A percentile compares a stretch with the other conserved stretches of the same genome.
phyloP scores from a whole-genome alignment of 2,113 vertebrate species.

The Sinocyclocheilus grahami region DNA sequence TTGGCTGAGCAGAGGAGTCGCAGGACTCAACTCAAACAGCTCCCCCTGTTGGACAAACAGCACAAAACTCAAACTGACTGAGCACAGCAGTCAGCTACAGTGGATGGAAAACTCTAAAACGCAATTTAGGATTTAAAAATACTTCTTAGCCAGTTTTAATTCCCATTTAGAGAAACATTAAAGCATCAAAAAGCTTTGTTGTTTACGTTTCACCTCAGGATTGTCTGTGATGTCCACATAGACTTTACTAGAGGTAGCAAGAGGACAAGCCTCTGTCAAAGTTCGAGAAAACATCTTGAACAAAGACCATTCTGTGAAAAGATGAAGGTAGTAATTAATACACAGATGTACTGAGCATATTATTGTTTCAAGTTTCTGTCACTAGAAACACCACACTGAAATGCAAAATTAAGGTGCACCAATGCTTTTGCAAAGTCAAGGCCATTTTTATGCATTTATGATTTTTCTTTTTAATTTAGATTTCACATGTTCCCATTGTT shows the following conservation, averaged over 20 bases:
- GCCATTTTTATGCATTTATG: neutral
- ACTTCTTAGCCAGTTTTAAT: neutral
- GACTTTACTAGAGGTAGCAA: slow-evolving; percentile 91
- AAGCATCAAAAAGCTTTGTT: neutral
- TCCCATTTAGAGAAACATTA: neutral
- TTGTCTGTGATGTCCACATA: slow-evolving; percentile 89
- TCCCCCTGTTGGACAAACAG: slow-evolving; percentile 78
- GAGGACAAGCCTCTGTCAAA: slow-evolving; percentile 89
- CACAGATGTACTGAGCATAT: neutral
- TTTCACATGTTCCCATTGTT: neutral
- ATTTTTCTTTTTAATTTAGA: neutral
- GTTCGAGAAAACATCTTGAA: slow-evolving; percentile 98
- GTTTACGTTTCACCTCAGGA: slow-evolving; percentile 77
- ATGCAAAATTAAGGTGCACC: neutral
- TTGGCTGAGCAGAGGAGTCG: slow-evolving; percentile 75
- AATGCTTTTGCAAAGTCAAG: neutral
- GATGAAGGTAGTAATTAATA: neutral
- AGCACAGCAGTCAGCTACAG: neutral
- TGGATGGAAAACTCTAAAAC: neutral
- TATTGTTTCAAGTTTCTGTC: neutral
- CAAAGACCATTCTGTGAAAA: slow-evolving; percentile 90
- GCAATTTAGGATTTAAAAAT: neutral
- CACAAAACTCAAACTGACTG: neutral
- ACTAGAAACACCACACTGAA: neutral
- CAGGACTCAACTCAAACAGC: slow-evolving; percentile 85